phyloP scores from a whole-genome alignment of 2,888 invertebrate species.

The Xestia rhomboidea region DNA sequence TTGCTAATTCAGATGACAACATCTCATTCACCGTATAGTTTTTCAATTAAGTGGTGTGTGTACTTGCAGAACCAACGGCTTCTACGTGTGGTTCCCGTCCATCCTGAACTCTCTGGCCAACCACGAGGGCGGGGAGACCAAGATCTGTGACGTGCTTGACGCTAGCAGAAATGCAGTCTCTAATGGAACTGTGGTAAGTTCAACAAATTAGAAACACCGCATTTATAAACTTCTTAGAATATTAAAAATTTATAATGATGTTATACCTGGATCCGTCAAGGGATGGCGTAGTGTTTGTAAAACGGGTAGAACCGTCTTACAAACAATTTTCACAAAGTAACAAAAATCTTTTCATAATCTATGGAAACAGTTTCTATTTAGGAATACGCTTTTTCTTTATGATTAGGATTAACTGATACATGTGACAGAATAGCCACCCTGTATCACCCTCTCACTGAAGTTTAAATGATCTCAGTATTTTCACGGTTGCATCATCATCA shows the following conservation, averaged over 20 bases:
- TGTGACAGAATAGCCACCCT: background rate
- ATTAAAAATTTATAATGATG: background rate
- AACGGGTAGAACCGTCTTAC: background rate
- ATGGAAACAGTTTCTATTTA: background rate
- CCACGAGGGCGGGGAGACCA: constrained; percentile 80
- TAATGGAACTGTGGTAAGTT: constrained; percentile 78
- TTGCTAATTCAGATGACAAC: too few relatives aligned
- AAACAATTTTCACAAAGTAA: background rate
- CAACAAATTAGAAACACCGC: background rate
- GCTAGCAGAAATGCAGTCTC: constrained; percentile 68
- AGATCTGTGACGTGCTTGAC: constrained; percentile 85
- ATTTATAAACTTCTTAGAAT: background rate
- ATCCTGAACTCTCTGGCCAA: constrained; percentile 89
- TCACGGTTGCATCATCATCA: background rate
- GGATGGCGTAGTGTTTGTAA: too few relatives aligned
- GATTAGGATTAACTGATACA: background rate
- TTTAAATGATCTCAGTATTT: background rate
- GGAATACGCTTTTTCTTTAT: background rate
- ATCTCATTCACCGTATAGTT: too few relatives aligned
- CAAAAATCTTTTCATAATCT: background rate
- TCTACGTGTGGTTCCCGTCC: constrained; percentile 91
- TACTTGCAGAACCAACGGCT: constrained; percentile 90
- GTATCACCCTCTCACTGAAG: background rate
- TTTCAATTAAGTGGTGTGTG: too few relatives aligned
- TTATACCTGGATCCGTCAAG: background rate